Evolutionary conservation across 1,140 invertebrate genomes (phyloP).

Genomic region (Euura saliciscinereae): DNA sequence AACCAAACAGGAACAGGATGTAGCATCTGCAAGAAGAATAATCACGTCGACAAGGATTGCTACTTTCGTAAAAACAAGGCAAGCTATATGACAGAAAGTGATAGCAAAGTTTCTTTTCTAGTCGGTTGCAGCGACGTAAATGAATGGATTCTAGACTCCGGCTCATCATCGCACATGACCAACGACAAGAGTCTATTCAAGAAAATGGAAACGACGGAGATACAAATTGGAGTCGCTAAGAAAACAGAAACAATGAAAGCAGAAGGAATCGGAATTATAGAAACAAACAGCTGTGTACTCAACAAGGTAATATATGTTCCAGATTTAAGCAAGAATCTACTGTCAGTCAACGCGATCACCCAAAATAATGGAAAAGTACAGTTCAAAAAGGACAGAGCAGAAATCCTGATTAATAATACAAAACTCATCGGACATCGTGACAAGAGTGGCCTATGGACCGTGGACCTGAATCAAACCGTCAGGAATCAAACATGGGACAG

Average conservation of each 20-base stretch:
- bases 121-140: background rate
- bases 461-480: background rate
- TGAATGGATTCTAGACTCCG: conserved; percentile 14
- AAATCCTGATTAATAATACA: background rate
- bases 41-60: conserved; percentile 10
- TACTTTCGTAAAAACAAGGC: conserved; percentile 4
- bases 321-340: conserved; percentile 6
- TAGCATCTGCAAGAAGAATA: conserved; percentile 10
- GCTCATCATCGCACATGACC: conserved; percentile 13
- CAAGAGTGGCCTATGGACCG: background rate
- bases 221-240: background rate
- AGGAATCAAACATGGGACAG: conserved; percentile 30
- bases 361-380: background rate
- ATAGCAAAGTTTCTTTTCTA: conserved; percentile 7
- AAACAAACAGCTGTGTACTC: conserved; percentile 8
- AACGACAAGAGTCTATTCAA: conserved; percentile 6
- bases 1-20: background rate
- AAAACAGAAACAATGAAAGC: conserved; percentile 11
- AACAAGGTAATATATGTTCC: conserved; percentile 13
- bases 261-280: background rate
- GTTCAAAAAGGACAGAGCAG: background rate
- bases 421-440: background rate
- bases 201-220: background rate
- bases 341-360: conserved; percentile 4
- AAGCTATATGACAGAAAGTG: background rate